Conservation (phyloP, 2,888 invertebrate genomes). For the Tillus elongatus region DNA sequence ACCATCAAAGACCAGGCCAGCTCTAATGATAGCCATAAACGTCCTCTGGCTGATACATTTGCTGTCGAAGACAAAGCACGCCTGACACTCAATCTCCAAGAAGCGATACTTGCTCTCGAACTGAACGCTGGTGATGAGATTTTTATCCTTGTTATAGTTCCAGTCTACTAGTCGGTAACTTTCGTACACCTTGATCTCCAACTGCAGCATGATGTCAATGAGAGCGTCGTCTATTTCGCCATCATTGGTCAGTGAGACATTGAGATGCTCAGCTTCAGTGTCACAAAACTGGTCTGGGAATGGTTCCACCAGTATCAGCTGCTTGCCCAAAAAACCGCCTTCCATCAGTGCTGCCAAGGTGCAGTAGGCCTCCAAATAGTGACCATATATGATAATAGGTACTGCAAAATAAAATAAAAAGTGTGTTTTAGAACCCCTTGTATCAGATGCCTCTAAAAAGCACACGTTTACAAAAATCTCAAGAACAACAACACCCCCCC, state of each 20-base stretch:
- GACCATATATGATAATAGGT: constrained; percentile 54
- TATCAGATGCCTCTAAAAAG: too few species aligned
- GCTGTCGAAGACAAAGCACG: constrained; percentile 50
- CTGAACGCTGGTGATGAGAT: constrained; percentile 35
- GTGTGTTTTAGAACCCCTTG: too few species aligned
- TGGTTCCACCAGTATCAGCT: constrained; percentile 54
- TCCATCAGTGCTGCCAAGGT: constrained; percentile 56
- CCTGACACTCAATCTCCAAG: constrained; percentile 45
- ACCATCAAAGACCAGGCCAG: constrained; percentile 35
- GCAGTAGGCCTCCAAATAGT: constrained; percentile 54
- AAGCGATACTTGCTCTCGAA: constrained; percentile 45
- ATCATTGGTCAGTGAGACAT: constrained; percentile 33
- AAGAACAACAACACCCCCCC: too few species aligned
- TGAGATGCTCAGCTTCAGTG: too few species aligned
- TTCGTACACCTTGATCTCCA: constrained; percentile 40
- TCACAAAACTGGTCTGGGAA: constrained; percentile 35
- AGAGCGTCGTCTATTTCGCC: constrained; percentile 48
- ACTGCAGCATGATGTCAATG: constrained; percentile 34
- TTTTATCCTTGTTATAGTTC: constrained; percentile 35
- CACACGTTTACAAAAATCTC: too few species aligned
- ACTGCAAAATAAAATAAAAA: too few species aligned
- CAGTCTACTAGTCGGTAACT: constrained; percentile 51
- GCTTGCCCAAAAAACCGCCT: constrained; percentile 46
- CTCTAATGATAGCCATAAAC: constrained; percentile 46
- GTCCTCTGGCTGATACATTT: constrained; percentile 43